Percentiles rank a stretch among this genome's conserved stretches.
Evolutionary conservation across 2,797 vertebrate genomes (phyloP).

Genomic region (Coregonus sp.): DNA sequence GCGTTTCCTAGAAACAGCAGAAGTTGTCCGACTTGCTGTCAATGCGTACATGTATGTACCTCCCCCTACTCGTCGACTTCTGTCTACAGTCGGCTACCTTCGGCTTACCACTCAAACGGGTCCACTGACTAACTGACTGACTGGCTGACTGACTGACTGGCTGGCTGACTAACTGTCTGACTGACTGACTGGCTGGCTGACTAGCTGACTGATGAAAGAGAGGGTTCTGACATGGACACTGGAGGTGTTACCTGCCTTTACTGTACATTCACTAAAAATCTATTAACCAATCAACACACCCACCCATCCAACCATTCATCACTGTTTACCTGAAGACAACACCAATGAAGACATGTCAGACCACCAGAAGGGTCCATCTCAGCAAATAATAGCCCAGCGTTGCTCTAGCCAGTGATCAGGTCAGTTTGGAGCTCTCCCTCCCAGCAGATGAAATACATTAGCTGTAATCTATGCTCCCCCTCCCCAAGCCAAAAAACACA

Average conservation of each 20-base stretch:
- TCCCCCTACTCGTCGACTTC: no score
- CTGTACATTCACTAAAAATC: not conserved
- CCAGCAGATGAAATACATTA: conserved; percentile 24
- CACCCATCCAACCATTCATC: not conserved
- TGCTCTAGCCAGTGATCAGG: not conserved
- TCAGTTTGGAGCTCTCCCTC: not conserved
- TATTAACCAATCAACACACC: not conserved
- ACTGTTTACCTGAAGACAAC: not conserved
- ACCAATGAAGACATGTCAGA: not conserved
- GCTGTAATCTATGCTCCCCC: not conserved
- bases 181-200: no score
- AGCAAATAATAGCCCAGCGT: not conserved
- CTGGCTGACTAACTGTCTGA: no score
- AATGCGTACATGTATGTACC: no score
- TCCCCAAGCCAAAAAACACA: conserved; percentile 8
- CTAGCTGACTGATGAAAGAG: not conserved
- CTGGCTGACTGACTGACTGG: no score
- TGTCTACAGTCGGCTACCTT: no score
- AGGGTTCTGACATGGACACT: not conserved
- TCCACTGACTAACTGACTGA: no score
- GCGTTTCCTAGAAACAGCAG: no score
- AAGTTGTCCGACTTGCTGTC: no score
- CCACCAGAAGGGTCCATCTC: not conserved
- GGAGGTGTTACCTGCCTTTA: not conserved
- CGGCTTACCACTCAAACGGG: no score